phyloP scores from a whole-genome alignment of 2,113 vertebrate species.

The Lophius piscatorius region DNA sequence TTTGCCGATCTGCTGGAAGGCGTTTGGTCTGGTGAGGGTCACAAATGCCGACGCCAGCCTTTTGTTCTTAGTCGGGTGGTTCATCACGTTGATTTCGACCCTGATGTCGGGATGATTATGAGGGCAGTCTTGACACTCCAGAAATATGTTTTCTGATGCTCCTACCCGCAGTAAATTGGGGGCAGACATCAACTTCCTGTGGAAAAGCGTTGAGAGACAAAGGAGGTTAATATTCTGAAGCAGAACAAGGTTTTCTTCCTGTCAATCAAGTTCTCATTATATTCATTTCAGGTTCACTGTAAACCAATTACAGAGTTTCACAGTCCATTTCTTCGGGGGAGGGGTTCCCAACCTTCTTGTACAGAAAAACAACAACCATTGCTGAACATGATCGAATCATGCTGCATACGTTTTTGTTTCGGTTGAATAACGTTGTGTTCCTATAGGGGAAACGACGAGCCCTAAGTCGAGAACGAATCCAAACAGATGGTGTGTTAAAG shows the following conservation, averaged over 20 bases:
- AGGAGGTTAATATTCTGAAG: fast-evolving
- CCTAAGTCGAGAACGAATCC: too few relatives aligned
- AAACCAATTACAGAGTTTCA: too few relatives aligned
- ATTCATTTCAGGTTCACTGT: too few relatives aligned
- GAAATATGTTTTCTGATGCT: conserved; percentile 74
- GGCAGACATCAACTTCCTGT: conserved; percentile 71
- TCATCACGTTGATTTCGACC: conserved; percentile 58
- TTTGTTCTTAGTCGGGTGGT: conserved; percentile 57
- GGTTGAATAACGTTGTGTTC: too few relatives aligned
- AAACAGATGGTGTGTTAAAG: too few relatives aligned
- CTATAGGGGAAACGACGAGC: too few relatives aligned
- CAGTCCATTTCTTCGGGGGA: too few relatives aligned
- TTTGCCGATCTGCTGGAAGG: conserved; percentile 65
- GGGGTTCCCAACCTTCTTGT: too few relatives aligned
- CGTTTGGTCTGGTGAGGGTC: conserved; percentile 16
- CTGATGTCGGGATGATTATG: fast-evolving
- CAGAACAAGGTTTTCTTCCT: not conserved
- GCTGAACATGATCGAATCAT: too few relatives aligned
- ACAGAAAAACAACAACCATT: too few relatives aligned
- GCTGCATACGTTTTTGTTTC: too few relatives aligned
- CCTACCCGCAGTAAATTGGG: conserved; percentile 79
- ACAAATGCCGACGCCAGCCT: conserved; percentile 20
- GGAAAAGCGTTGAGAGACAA: not conserved
- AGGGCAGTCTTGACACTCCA: conserved; percentile 75
- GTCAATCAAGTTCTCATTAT: not conserved